A percentile compares a stretch with the other conserved stretches of the same genome.
These are phyloP conservation scores for Meghimatium bilineatum DNA, from an alignment of 2,888 invertebrate genomes.

Conservation along the genomic window DNA sequence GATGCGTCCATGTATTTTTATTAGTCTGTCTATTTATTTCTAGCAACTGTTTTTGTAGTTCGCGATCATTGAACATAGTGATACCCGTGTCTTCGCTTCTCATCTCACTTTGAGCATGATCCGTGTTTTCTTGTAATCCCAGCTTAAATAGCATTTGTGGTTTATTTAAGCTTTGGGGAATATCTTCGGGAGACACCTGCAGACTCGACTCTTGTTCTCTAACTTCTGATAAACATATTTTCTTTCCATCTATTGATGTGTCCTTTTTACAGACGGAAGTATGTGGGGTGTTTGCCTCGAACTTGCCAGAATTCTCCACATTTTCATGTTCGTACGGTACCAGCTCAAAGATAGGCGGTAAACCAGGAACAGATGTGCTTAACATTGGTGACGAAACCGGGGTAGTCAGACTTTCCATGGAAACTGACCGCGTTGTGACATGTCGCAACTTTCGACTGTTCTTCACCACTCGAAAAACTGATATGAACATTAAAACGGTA, in stretches of 20 bases:
- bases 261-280: background rate
- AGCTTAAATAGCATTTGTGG: background rate
- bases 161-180: background rate
- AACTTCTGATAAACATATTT: background rate
- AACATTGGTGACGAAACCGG: background rate
- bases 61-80: background rate
- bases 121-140: background rate
- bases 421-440: background rate
- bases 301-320: background rate
- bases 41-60: background rate
- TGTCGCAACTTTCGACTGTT: slow-evolving; percentile 18
- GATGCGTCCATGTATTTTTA: background rate
- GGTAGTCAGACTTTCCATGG: slow-evolving; percentile 18
- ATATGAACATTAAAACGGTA: slow-evolving; percentile 23
- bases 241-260: background rate
- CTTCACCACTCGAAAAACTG: slow-evolving; percentile 27
- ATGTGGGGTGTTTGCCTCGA: background rate
- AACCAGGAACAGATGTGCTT: background rate
- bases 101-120: background rate
- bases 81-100: background rate
- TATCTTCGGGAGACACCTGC: background rate
- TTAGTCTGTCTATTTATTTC: background rate
- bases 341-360: slow-evolving; percentile 12
- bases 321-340: slow-evolving; percentile 25
- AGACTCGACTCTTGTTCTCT: background rate